Evolutionary conservation across 2,888 invertebrate species (phyloP).

Genomic region (Nasonia oneida): DNA sequence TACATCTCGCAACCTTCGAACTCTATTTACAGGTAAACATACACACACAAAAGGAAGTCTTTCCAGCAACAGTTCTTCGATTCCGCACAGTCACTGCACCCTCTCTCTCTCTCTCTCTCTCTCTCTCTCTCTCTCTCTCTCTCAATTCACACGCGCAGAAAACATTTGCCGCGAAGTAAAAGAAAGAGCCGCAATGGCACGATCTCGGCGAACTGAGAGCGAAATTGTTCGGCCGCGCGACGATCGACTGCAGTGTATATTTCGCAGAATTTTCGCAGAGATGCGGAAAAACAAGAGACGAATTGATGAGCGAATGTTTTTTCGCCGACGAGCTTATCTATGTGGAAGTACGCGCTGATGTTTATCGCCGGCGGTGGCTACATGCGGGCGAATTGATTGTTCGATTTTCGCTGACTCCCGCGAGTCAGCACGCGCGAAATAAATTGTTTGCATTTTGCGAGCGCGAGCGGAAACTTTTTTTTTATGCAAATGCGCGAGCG

Average conservation of each 20-base stretch:
- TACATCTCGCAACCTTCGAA: neutral
- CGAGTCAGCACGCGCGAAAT: neutral
- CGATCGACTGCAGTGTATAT: neutral
- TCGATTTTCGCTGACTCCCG: constrained; percentile 14
- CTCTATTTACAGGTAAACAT: neutral
- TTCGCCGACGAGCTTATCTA: neutral
- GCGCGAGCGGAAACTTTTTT: constrained; percentile 3
- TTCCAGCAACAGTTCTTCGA: neutral
- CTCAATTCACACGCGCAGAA: neutral
- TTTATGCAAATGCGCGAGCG: constrained; percentile 22
- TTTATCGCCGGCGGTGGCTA: too few species aligned
- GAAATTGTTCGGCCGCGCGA: neutral
- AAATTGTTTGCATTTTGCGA: constrained; percentile 18
- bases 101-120: neutral
- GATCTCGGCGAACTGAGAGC: neutral
- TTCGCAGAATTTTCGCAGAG: neutral
- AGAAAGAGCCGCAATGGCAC: neutral
- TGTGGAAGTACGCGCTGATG: neutral
- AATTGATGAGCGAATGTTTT: constrained; percentile 8
- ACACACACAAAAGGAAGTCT: constrained; percentile 21
- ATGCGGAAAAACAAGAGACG: neutral
- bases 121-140: neutral
- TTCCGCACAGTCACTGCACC: neutral
- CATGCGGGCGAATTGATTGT: neutral
- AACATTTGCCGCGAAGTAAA: constrained; percentile 7